These are phyloP conservation scores for Syrphus vitripennis DNA, from an alignment of 2,888 invertebrate genomes.

Conservation along the genomic window DNA sequence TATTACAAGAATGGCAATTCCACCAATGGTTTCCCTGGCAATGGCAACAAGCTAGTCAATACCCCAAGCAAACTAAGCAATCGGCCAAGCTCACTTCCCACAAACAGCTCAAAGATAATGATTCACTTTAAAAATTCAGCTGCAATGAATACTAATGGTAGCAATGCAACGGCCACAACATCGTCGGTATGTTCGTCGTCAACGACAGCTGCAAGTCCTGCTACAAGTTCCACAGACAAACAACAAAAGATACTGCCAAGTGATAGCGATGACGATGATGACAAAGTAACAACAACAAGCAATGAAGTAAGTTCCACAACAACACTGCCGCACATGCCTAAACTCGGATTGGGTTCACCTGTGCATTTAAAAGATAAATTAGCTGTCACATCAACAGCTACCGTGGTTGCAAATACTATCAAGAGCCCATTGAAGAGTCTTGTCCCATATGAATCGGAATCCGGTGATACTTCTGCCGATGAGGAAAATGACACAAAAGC, in stretches of 20 bases:
- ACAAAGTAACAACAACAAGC: conserved; percentile 64
- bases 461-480: conserved; percentile 78
- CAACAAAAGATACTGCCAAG: conserved; percentile 31
- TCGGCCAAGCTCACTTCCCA: conserved; percentile 58
- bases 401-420: conserved; percentile 30
- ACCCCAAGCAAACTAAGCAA: conserved; percentile 66
- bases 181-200: conserved; percentile 64
- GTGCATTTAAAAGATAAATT: conserved; percentile 54
- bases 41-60: conserved; percentile 80
- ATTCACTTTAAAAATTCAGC: conserved; percentile 81
- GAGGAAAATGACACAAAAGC: conserved; percentile 60
- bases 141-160: conserved; percentile 68
- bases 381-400: conserved; percentile 34
- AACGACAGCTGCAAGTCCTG: conserved; percentile 42
- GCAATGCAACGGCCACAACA: conserved; percentile 66
- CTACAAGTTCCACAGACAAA: conserved; percentile 60
- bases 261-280: conserved; percentile 51
- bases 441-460: conserved; percentile 85
- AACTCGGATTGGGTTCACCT: conserved; percentile 73
- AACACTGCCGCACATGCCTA: conserved; percentile 81
- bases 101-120: conserved; percentile 77
- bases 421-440: conserved; percentile 79
- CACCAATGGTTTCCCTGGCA: conserved; percentile 68
- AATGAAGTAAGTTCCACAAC: conserved; percentile 74
- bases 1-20: conserved; percentile 49